A percentile compares a stretch with the other conserved stretches of the same genome.
Evolutionary conservation across 2,113 vertebrate species (phyloP).

Genomic region (Macrotus californicus): DNA sequence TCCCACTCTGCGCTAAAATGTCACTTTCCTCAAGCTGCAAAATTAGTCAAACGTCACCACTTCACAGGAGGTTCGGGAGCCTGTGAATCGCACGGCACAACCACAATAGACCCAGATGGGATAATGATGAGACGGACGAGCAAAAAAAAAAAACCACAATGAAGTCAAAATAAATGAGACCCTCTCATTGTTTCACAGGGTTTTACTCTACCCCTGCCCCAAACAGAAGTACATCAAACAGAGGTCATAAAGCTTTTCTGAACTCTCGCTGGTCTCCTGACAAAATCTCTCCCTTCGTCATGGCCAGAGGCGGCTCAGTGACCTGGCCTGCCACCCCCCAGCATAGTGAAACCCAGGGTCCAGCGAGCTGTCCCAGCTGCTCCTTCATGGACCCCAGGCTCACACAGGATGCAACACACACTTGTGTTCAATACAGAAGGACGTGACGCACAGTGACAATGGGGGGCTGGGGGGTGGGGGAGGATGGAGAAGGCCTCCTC

Average conservation of each 20-base stretch:
- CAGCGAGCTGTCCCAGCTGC: background rate
- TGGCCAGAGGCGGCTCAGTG: background rate
- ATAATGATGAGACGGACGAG: background rate
- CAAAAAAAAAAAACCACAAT: background rate
- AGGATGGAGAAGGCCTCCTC: background rate
- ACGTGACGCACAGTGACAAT: background rate
- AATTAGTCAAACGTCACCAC: background rate
- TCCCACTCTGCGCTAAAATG: background rate
- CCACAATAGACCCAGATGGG: background rate
- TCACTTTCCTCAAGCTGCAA: slow-evolving; percentile 25
- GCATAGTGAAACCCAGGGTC: background rate
- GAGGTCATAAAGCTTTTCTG: background rate
- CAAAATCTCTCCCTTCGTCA: background rate
- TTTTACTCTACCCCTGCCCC: background rate
- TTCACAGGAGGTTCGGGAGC: background rate
- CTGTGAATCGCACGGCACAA: background rate
- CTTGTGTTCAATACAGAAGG: background rate
- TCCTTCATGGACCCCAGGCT: background rate
- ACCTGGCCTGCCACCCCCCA: background rate
- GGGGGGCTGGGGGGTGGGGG: too few species aligned
- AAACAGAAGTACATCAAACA: background rate
- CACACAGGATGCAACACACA: background rate
- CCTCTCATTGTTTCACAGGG: background rate
- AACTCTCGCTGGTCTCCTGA: background rate
- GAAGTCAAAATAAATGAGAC: background rate